A percentile compares a stretch with the other conserved stretches of the same genome.
phyloP scores from a whole-genome alignment of 2,797 vertebrate species.

The Hypotaenidia okinawae region DNA sequence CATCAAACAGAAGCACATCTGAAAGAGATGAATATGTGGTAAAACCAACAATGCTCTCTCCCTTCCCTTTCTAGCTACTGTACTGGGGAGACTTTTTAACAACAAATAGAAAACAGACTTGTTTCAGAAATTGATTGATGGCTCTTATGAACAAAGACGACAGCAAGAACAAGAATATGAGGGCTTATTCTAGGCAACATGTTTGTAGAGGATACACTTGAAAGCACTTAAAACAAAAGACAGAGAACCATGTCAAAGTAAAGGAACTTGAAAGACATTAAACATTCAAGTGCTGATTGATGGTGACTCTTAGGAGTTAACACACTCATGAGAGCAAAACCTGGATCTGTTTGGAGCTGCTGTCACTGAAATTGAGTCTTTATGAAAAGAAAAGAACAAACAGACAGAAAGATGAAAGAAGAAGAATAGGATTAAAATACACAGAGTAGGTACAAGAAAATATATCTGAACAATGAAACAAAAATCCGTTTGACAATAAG shows the following conservation, averaged over 20 bases:
- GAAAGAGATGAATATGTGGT: slow-evolving; percentile 18
- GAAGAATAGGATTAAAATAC: not conserved
- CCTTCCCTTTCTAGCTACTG: not conserved
- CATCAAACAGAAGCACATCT: slow-evolving; percentile 62
- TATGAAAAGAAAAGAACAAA: not conserved
- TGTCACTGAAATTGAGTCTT: slow-evolving; percentile 24
- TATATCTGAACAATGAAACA: not conserved
- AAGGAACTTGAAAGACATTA: slow-evolving; percentile 23
- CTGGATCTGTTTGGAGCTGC: not conserved
- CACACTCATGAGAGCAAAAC: not conserved
- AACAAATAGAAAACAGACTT: slow-evolving; percentile 1
- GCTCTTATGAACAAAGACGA: slow-evolving; percentile 35
- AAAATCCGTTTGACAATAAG: not conserved
- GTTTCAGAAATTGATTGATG: slow-evolving; percentile 56
- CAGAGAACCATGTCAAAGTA: slow-evolving; percentile 2
- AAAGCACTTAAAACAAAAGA: slow-evolving; percentile 54
- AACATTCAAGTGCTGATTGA: slow-evolving; percentile 31
- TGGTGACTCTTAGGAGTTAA: slow-evolving; percentile 20
- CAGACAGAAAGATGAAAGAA: not conserved
- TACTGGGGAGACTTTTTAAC: slow-evolving; percentile 35
- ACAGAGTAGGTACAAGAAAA: not conserved
- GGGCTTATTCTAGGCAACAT: slow-evolving; percentile 5
- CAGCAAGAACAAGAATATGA: not conserved
- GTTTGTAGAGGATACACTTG: slow-evolving; percentile 24
- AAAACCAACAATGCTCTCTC: slow-evolving; percentile 8